Conservation (phyloP, 2,888 invertebrate species). For the Flexamia atlantica region DNA sequence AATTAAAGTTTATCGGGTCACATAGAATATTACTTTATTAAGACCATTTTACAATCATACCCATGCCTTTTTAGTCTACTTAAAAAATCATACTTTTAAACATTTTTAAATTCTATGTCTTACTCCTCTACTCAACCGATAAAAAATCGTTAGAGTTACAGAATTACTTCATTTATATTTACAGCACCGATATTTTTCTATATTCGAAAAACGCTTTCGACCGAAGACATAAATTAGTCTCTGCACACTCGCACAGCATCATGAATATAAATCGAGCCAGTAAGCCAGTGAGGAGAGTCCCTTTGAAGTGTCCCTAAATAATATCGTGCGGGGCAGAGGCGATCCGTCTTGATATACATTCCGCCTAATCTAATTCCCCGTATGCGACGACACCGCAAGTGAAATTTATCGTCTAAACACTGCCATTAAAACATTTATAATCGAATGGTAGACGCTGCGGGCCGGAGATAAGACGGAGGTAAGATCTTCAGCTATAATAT, state of each 20-base stretch:
- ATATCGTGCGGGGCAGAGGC: background rate
- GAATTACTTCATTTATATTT: no score
- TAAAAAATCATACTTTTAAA: no score
- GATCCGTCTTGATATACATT: constrained; percentile 27
- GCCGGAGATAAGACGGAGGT: constrained; percentile 29
- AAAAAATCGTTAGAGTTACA: no score
- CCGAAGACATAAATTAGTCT: background rate
- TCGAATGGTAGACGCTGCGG: constrained; percentile 46
- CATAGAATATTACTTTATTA: no score
- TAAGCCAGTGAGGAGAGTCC: background rate
- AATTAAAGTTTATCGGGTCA: no score
- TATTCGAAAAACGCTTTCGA: background rate
- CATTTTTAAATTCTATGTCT: no score
- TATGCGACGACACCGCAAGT: constrained; percentile 31
- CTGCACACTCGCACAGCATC: no score
- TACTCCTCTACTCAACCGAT: no score
- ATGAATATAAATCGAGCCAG: background rate
- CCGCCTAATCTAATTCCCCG: constrained; percentile 49
- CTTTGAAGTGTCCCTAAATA: background rate
- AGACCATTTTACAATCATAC: no score
- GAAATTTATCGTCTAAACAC: constrained; percentile 32
- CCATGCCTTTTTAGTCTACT: no score
- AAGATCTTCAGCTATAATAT: constrained; percentile 27
- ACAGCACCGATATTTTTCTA: background rate
- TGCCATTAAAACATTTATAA: constrained; percentile 51